phyloP scores from a whole-genome alignment of 2,113 vertebrate species.

The Amphilophus citrinellus region DNA sequence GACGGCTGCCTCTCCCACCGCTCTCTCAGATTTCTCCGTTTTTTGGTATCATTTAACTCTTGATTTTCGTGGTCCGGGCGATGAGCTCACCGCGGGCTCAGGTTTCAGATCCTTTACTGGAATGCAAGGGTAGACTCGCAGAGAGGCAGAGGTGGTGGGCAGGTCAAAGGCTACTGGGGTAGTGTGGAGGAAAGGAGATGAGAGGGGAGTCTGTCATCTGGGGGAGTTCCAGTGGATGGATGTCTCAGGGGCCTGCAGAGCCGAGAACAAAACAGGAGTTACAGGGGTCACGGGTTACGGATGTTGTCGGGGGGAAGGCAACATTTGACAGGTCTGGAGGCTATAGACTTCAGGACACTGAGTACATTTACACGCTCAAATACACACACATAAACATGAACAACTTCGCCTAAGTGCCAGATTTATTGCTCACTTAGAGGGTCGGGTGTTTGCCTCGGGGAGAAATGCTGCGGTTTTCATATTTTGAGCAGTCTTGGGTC shows the following conservation, averaged over 20 bases:
- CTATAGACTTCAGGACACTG: constrained; percentile 44
- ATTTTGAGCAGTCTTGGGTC: constrained; percentile 9
- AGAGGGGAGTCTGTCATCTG: constrained; percentile 56
- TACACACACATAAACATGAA: constrained; percentile 33
- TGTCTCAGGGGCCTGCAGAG: constrained; percentile 57
- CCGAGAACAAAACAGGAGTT: constrained; percentile 76
- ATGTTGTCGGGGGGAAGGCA: constrained; percentile 55
- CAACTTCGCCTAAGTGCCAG: constrained; percentile 50
- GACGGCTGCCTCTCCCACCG: constrained; percentile 49
- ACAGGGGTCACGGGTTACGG: constrained; percentile 69
- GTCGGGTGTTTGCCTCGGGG: constrained; percentile 55
- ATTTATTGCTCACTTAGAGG: constrained; percentile 74
- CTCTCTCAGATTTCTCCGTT: constrained; percentile 43
- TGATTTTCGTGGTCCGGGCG: constrained; percentile 57
- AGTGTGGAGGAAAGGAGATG: constrained; percentile 42
- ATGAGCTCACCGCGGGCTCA: constrained; percentile 79
- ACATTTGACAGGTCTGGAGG: constrained; percentile 63
- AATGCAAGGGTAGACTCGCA: constrained; percentile 74
- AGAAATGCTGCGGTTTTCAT: constrained; percentile 16
- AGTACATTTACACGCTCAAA: constrained; percentile 61
- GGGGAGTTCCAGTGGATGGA: constrained; percentile 51
- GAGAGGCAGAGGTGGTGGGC: constrained; percentile 68
- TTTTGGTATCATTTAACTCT: constrained; percentile 74
- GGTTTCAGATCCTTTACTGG: constrained; percentile 75
- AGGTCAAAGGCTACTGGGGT: constrained; percentile 74